These are phyloP conservation scores for Brienomyrus longianalis DNA, from an alignment of 2,113 vertebrate genomes.

Conservation along the genomic window DNA sequence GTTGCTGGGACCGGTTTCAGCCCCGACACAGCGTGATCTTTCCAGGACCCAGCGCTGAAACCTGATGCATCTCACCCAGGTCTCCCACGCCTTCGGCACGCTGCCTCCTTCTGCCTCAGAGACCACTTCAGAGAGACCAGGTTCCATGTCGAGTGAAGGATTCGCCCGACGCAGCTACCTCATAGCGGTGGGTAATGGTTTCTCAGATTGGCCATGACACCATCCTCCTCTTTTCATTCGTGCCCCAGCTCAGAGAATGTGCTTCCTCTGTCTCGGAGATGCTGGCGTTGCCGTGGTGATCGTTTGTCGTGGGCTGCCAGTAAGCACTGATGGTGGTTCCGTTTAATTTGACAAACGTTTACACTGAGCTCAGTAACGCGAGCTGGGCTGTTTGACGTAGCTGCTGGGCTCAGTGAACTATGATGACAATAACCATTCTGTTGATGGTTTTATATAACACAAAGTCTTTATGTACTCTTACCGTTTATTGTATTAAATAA, in stretches of 20 bases:
- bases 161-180: neutral
- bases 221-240: neutral
- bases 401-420: neutral
- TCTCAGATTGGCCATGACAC: neutral
- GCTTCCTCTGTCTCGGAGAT: neutral
- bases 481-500: neutral
- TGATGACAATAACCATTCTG: neutral
- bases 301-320: neutral
- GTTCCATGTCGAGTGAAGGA: neutral
- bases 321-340: neutral
- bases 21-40: constrained; percentile 18
- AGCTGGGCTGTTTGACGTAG: neutral
- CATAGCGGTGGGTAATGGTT: neutral
- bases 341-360: constrained; percentile 2
- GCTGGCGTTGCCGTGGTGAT: neutral
- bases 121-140: neutral
- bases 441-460: neutral
- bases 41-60: constrained; percentile 26
- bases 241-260: neutral
- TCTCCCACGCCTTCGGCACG: neutral
- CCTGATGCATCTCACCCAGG: constrained; percentile 25
- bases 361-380: neutral
- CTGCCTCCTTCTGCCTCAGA: neutral
- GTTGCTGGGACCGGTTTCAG: constrained; percentile 2
- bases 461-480: neutral